These are phyloP conservation scores for Tachysurus fulvidraco DNA, from an alignment of 2,113 vertebrate species.

Conservation along the genomic window DNA sequence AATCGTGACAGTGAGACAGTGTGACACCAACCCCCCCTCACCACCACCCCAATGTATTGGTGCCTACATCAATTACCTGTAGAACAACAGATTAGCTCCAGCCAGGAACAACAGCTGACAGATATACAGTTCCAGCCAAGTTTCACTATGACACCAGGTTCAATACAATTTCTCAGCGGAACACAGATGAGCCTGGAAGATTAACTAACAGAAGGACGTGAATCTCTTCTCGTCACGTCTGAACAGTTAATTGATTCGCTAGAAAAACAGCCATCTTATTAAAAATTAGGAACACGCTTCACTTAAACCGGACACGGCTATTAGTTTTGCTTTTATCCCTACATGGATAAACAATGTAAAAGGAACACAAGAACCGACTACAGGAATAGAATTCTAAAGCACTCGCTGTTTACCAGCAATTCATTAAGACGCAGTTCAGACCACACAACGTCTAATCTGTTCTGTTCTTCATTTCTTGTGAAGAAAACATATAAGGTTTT, in stretches of 20 bases:
- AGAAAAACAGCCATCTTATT: background rate
- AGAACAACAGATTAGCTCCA: background rate
- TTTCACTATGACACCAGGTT: background rate
- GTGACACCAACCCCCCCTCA: background rate
- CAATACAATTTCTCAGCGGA: conserved; percentile 16
- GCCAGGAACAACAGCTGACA: conserved; percentile 1
- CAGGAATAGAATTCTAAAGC: background rate
- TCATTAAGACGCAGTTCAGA: background rate
- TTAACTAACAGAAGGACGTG: background rate
- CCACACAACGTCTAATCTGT: background rate
- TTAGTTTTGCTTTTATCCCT: background rate
- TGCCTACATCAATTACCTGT: background rate
- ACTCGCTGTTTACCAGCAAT: background rate
- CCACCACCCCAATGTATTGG: background rate
- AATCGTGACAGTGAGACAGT: background rate
- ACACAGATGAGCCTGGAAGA: background rate
- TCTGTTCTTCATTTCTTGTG: background rate
- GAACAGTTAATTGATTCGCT: background rate
- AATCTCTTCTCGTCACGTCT: background rate
- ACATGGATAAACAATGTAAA: background rate
- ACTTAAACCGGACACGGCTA: background rate
- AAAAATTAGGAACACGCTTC: background rate
- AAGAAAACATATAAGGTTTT: background rate
- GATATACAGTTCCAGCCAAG: background rate
- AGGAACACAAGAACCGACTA: background rate